These are phyloP conservation scores for Spatulosminthurus flaviceps DNA, from an alignment of 2,888 invertebrate species.

Conservation along the genomic window DNA sequence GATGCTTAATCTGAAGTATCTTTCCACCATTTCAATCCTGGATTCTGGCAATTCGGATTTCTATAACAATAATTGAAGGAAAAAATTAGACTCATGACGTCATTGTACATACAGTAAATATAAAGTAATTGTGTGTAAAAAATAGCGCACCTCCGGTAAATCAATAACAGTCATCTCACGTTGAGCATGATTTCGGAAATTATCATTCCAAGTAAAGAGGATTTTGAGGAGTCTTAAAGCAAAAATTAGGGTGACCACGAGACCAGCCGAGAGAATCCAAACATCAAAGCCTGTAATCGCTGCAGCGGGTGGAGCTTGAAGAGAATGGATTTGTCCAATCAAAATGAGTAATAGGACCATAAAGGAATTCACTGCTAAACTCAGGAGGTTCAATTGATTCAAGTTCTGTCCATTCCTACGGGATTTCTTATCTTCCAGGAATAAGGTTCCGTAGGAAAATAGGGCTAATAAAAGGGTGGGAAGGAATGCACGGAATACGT, in stretches of 20 bases:
- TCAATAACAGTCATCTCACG: neutral
- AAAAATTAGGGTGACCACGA: constrained; percentile 49
- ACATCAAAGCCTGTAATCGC: constrained; percentile 58
- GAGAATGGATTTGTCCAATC: constrained; percentile 54
- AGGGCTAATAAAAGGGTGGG: constrained; percentile 51
- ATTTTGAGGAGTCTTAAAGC: constrained; percentile 29
- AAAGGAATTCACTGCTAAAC: constrained; percentile 56
- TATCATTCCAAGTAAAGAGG: neutral
- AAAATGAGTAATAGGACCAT: constrained; percentile 50
- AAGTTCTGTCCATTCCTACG: constrained; percentile 31
- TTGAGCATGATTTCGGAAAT: neutral
- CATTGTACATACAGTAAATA: constrained; percentile 7
- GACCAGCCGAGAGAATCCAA: constrained; percentile 52
- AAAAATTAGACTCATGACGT: neutral
- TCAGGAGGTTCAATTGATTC: constrained; percentile 48
- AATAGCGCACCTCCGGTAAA: neutral
- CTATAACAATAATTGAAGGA: constrained; percentile 7
- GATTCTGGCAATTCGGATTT: constrained; percentile 41
- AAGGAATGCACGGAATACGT: constrained; percentile 53
- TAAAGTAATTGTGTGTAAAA: neutral
- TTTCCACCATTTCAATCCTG: constrained; percentile 37
- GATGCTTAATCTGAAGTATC: constrained; percentile 49
- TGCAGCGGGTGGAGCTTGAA: constrained; percentile 52
- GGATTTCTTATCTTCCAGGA: constrained; percentile 29
- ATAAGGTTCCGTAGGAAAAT: constrained; percentile 58